Percentiles rank a stretch among this genome's conserved stretches.
Evolutionary conservation across 2,113 vertebrate genomes (phyloP).

Genomic region (Charina bottae): DNA sequence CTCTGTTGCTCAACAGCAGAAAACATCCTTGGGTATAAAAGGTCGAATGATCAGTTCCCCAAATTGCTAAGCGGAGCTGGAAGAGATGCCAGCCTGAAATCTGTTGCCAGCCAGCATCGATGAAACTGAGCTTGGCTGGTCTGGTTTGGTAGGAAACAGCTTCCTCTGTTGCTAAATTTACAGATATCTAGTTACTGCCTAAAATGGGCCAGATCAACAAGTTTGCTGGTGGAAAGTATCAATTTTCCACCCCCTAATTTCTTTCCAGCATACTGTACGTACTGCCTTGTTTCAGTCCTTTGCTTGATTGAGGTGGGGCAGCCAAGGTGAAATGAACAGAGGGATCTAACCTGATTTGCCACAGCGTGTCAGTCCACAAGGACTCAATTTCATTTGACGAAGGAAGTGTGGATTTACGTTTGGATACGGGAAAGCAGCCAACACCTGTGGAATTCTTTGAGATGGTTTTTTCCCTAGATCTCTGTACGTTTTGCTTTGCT

Average conservation of each 20-base stretch:
- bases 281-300: neutral
- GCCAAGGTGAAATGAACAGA: fast-evolving
- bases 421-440: neutral
- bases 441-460: neutral
- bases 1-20: neutral
- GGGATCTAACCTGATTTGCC: neutral
- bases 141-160: neutral
- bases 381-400: neutral
- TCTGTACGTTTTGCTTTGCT: constrained; percentile 14
- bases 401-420: neutral
- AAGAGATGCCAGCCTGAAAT: neutral
- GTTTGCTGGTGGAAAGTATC: neutral
- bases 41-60: neutral
- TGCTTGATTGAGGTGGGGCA: fast-evolving
- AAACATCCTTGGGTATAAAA: neutral
- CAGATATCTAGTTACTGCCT: neutral
- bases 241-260: neutral
- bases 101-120: neutral
- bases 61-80: neutral
- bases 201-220: neutral
- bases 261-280: neutral
- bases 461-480: constrained; percentile 23
- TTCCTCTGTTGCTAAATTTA: neutral
- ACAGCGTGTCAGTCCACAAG: neutral
- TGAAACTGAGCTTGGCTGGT: neutral